Conservation (phyloP, 2,797 vertebrate species). For the Lycodopsis pacificus region DNA sequence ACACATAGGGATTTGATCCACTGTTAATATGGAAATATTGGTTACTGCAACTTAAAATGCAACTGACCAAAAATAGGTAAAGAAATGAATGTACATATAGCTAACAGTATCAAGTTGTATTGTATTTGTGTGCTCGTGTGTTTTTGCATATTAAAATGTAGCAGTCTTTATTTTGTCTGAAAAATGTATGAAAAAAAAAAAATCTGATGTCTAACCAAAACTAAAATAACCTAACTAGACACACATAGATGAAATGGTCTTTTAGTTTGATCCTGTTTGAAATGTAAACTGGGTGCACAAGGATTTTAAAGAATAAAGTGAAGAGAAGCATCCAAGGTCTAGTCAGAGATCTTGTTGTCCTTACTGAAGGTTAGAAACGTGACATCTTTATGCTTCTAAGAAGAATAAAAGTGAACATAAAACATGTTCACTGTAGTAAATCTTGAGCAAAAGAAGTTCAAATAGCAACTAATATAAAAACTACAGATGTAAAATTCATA, state of each 20-base stretch:
- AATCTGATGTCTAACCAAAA: background rate
- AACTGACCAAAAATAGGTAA: background rate
- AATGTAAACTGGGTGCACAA: background rate
- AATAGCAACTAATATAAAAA: slow-evolving; percentile 8
- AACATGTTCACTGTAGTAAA: background rate
- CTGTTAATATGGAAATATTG: background rate
- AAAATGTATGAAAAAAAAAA: background rate
- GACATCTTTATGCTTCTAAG: background rate
- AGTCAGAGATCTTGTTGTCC: background rate
- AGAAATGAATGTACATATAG: background rate
- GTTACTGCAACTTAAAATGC: background rate
- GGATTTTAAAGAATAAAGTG: slow-evolving; percentile 3
- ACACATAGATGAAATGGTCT: background rate
- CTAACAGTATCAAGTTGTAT: background rate
- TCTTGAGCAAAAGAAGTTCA: slow-evolving; percentile 19
- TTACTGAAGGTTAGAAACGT: slow-evolving; percentile 4
- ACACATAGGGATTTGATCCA: background rate
- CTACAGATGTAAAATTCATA: slow-evolving; percentile 1
- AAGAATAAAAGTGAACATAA: slow-evolving; percentile 1
- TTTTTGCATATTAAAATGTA: background rate
- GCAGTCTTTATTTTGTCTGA: background rate
- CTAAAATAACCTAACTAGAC: background rate
- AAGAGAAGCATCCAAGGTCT: background rate
- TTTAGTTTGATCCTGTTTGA: slow-evolving; percentile 15
- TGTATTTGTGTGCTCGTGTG: background rate